Conservation (phyloP, 2,888 invertebrate genomes). For the Petrolisthes cinctipes region DNA sequence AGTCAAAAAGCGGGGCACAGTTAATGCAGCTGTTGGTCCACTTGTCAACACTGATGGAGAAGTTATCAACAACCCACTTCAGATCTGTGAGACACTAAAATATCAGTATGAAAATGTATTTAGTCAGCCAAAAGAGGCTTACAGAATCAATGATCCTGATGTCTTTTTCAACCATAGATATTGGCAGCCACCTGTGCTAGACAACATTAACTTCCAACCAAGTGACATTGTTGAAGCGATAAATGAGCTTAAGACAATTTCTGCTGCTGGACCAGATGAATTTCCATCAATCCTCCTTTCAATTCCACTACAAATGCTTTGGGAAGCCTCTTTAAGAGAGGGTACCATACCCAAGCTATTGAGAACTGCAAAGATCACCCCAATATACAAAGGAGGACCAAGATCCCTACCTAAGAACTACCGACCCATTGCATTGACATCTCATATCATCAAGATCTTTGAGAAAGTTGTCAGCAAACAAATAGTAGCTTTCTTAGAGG, state of each 20-base stretch:
- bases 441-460: neutral
- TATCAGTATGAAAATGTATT: neutral
- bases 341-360: neutral
- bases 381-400: neutral
- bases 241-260: neutral
- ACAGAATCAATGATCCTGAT: neutral
- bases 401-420: neutral
- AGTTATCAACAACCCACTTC: neutral
- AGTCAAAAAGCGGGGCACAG: neutral
- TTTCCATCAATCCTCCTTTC: neutral
- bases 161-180: neutral
- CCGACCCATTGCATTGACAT: neutral
- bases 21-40: neutral
- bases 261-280: neutral
- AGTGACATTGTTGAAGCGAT: neutral
- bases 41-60: neutral
- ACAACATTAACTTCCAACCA: neutral
- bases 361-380: neutral
- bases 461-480: too few relatives aligned
- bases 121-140: neutral
- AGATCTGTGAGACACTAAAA: neutral
- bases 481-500: neutral
- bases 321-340: neutral
- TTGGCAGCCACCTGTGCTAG: neutral
- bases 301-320: neutral